Conservation (phyloP, 2,888 invertebrate species). For the Pharmacophagus antenor region DNA sequence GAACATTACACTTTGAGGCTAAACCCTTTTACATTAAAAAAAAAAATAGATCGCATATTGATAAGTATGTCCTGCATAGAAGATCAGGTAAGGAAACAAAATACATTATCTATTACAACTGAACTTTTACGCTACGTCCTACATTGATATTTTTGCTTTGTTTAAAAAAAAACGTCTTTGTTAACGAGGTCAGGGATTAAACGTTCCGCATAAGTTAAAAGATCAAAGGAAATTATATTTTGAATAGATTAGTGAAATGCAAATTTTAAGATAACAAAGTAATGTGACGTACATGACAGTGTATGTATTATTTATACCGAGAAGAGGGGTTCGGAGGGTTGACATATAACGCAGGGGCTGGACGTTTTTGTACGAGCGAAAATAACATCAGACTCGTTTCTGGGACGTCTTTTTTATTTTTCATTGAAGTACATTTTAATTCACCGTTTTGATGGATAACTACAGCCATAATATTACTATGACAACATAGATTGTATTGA, state of each 20-base stretch:
- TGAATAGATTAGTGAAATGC: slow-evolving; percentile 66
- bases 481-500: too few relatives aligned
- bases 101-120: too few relatives aligned
- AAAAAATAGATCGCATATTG: too few relatives aligned
- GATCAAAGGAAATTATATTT: slow-evolving; percentile 62
- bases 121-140: too few relatives aligned
- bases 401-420: neutral
- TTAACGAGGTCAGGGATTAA: slow-evolving; percentile 53
- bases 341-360: slow-evolving; percentile 40
- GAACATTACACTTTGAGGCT: too few relatives aligned
- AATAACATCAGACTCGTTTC: neutral
- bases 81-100: too few relatives aligned
- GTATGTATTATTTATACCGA: slow-evolving; percentile 61
- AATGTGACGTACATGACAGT: slow-evolving; percentile 49
- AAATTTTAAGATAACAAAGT: slow-evolving; percentile 67
- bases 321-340: slow-evolving; percentile 38
- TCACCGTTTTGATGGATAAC: too few relatives aligned
- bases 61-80: too few relatives aligned
- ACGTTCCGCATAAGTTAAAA: slow-evolving; percentile 42
- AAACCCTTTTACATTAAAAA: too few relatives aligned
- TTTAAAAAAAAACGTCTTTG: too few relatives aligned
- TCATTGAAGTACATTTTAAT: neutral
- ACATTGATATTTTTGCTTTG: too few relatives aligned
- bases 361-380: slow-evolving; percentile 15
- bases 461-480: too few relatives aligned